A percentile compares a stretch with the other conserved stretches of the same genome.
Conservation (phyloP, 2,888 invertebrate genomes). For the Meiosimyza decipiens region DNA sequence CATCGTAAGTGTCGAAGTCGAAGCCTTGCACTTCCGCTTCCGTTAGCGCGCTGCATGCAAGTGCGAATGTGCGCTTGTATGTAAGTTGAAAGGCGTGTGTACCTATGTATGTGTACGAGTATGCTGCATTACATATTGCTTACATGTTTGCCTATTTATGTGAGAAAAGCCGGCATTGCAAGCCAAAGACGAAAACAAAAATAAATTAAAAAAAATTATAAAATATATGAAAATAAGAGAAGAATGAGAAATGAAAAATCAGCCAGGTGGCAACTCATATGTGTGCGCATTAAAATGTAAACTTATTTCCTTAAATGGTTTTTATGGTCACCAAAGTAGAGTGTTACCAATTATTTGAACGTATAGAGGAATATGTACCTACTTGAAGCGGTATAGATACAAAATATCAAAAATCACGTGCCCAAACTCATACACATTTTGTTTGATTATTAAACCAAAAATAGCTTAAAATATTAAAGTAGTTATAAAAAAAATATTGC, state of each 20-base stretch:
- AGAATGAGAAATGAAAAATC: conserved; percentile 1
- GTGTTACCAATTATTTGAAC: conserved; percentile 12
- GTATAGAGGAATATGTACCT: not conserved
- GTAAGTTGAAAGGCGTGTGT: conserved; percentile 23
- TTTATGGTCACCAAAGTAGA: conserved; percentile 8
- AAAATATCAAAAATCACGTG: too few relatives aligned
- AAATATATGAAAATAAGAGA: not conserved
- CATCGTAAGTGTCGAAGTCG: conserved; percentile 29
- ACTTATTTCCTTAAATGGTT: conserved; percentile 28
- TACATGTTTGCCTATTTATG: conserved; percentile 14
- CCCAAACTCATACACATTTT: too few relatives aligned
- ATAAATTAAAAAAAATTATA: conserved; percentile 4
- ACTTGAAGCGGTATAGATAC: too few relatives aligned
- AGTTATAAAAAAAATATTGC: too few relatives aligned
- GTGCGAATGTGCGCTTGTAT: conserved; percentile 19
- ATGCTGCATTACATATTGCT: too few relatives aligned
- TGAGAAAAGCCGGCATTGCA: not conserved
- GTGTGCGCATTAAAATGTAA: conserved; percentile 26
- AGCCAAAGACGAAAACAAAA: conserved; percentile 7
- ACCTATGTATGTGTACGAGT: conserved; percentile 1
- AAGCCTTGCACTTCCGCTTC: conserved; percentile 29
- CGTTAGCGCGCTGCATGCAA: conserved; percentile 1
- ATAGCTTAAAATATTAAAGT: too few relatives aligned
- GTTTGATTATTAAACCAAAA: too few relatives aligned
- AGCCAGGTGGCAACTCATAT: conserved; percentile 29